Evolutionary conservation across 64 coral and sea anemone genomes (phyloP).

Genomic region (Montipora efflorescens): DNA sequence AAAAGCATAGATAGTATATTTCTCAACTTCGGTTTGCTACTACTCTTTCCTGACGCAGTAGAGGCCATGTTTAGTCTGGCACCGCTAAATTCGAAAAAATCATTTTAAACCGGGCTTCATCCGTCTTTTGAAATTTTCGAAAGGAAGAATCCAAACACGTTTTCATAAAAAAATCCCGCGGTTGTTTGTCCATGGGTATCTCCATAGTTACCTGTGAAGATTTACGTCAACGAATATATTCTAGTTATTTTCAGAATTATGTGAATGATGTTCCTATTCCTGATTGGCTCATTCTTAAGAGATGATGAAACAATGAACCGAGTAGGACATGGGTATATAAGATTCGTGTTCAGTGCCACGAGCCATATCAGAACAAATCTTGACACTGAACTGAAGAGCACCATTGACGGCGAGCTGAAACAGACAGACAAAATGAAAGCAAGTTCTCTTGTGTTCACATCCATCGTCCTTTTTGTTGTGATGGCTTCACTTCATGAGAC

Average conservation of each 20-base stretch:
- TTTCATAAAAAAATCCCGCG: background rate
- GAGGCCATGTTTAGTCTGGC: too few relatives aligned
- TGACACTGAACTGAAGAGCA: background rate
- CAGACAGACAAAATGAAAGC: background rate
- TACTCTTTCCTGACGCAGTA: too few relatives aligned
- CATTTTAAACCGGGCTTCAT: too few relatives aligned
- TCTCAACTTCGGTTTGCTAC: background rate
- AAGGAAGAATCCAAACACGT: background rate
- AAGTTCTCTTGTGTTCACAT: background rate
- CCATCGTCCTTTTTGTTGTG: background rate
- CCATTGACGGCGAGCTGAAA: background rate
- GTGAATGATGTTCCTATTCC: background rate
- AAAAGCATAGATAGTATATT: background rate
- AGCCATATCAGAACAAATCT: background rate
- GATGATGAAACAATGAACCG: background rate
- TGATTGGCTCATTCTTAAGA: background rate
- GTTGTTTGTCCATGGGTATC: background rate
- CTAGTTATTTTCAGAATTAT: slow-evolving; percentile 16
- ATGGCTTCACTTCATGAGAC: slow-evolving; percentile 8
- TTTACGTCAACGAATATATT: background rate
- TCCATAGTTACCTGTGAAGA: background rate
- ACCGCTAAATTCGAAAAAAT: too few relatives aligned
- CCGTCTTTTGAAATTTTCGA: too few relatives aligned
- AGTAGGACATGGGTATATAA: slow-evolving; percentile 2
- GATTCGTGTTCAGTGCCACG: background rate